Percentiles rank a stretch among this genome's conserved stretches.
phyloP scores from a whole-genome alignment of 2,888 invertebrate species.

The Eumerus sabulonum region DNA sequence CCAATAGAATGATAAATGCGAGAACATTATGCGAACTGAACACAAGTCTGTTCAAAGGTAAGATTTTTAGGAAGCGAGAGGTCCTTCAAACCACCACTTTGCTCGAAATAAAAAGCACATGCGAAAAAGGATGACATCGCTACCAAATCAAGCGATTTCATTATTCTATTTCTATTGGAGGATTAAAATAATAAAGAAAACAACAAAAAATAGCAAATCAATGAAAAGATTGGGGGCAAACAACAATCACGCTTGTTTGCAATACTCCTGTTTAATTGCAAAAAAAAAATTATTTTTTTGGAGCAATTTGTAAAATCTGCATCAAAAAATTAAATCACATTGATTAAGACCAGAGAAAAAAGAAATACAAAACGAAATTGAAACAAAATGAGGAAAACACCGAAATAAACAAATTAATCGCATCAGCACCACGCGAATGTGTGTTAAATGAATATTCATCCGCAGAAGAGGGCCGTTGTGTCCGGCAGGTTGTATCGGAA shows the following conservation, averaged over 20 bases:
- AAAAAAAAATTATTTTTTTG: constrained; percentile 6
- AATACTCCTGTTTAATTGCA: constrained; percentile 9
- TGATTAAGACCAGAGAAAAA: no score
- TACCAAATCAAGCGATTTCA: no score
- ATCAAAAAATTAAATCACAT: constrained; percentile 1
- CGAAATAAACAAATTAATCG: constrained; percentile 11
- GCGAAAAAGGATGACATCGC: no score
- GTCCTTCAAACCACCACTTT: no score
- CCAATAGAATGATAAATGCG: no score
- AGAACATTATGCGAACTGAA: no score
- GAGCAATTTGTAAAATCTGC: background rate
- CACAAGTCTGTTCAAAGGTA: no score
- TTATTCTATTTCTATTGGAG: no score
- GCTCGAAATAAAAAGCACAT: no score
- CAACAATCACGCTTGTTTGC: background rate
- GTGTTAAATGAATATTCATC: constrained; percentile 46
- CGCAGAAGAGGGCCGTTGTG: constrained; percentile 4
- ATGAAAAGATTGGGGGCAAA: constrained; percentile 8
- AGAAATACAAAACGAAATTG: no score
- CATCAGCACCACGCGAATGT: constrained; percentile 17
- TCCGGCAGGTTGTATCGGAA: no score
- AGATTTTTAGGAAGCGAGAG: no score
- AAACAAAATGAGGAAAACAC: background rate
- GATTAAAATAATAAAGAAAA: background rate
- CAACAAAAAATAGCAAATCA: constrained; percentile 3